Evolutionary conservation across 2,888 invertebrate genomes (phyloP).

Genomic region (Norana najaformis): DNA sequence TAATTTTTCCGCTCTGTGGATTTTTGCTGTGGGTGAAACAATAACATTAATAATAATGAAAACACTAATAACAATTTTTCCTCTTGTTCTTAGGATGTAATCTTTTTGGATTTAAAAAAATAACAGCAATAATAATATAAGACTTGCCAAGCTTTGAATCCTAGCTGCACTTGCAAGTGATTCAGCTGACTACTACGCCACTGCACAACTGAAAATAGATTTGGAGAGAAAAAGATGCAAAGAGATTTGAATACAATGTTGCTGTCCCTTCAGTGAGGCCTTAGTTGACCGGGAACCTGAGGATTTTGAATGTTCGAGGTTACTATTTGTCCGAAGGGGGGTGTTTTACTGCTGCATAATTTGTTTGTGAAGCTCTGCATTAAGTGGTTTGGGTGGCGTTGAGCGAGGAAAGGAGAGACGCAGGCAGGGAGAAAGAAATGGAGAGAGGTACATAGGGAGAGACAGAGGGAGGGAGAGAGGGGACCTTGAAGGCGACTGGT

Average conservation of each 20-base stretch:
- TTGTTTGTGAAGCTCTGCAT: not conserved
- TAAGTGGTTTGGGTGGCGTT: not conserved
- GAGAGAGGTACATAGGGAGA: too few relatives aligned
- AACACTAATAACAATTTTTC: not conserved
- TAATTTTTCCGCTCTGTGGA: too few relatives aligned
- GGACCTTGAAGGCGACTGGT: not conserved
- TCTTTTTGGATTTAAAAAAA: too few relatives aligned
- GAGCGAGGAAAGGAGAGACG: too few relatives aligned
- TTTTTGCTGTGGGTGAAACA: too few relatives aligned
- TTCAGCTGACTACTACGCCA: too few relatives aligned
- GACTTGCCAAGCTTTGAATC: not conserved
- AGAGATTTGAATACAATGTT: not conserved
- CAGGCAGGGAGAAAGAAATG: too few relatives aligned
- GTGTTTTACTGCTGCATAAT: not conserved
- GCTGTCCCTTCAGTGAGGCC: constrained; percentile 9
- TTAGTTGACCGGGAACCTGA: not conserved
- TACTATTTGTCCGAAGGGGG: too few relatives aligned
- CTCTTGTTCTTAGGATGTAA: too few relatives aligned
- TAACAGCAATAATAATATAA: not conserved
- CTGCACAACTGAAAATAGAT: not conserved
- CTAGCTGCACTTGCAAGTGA: not conserved
- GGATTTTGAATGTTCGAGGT: not conserved
- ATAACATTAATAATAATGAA: not conserved
- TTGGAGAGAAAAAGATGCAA: not conserved
- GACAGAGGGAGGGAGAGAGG: not conserved